Percentiles rank a stretch among this genome's conserved stretches.
Evolutionary conservation across 1,140 invertebrate species (phyloP).

Genomic region (Drosophila ananassae): DNA sequence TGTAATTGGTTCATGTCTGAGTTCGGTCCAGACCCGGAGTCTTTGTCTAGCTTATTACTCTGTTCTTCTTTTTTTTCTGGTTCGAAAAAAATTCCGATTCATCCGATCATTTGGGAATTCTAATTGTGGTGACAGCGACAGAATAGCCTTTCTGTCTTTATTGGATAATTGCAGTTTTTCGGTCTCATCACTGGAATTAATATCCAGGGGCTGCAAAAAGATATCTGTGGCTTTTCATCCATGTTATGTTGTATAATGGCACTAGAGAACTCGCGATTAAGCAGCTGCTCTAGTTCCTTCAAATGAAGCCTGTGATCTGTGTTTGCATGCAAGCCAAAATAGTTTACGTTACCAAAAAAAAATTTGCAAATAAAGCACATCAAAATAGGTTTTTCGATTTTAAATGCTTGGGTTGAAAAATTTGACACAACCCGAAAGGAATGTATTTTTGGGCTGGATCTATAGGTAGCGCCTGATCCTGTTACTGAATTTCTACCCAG

Average conservation of each 20-base stretch:
- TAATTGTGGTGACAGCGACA: constrained; percentile 12
- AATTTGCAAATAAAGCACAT: constrained; percentile 99
- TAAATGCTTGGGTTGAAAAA: constrained; percentile 59
- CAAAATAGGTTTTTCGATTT: constrained; percentile 93
- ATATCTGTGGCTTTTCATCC: constrained; percentile 96
- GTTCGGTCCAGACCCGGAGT: neutral
- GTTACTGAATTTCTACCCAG: neutral
- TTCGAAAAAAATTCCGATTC: no score
- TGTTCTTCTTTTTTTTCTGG: constrained; percentile 7
- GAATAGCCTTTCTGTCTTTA: neutral
- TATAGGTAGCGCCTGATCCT: constrained; percentile 12
- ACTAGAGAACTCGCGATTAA: constrained; percentile 94
- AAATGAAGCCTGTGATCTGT: constrained; percentile 95
- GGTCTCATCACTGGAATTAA: constrained; percentile 52
- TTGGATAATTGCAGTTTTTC: constrained; percentile 23
- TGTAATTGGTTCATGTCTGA: constrained; percentile 1
- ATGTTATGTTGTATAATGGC: constrained; percentile 96
- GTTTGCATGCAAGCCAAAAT: constrained; percentile 97
- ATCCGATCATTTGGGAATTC: neutral
- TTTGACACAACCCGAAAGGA: constrained; percentile 83
- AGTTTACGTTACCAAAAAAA: constrained; percentile 97
- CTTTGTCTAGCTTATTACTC: neutral
- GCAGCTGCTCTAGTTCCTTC: constrained; percentile 93
- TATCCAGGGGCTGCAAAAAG: constrained; percentile 94
- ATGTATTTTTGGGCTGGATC: constrained; percentile 76